A percentile compares a stretch with the other conserved stretches of the same genome.
Evolutionary conservation across 2,888 invertebrate species (phyloP).

Genomic region (Cantharis nigra): DNA sequence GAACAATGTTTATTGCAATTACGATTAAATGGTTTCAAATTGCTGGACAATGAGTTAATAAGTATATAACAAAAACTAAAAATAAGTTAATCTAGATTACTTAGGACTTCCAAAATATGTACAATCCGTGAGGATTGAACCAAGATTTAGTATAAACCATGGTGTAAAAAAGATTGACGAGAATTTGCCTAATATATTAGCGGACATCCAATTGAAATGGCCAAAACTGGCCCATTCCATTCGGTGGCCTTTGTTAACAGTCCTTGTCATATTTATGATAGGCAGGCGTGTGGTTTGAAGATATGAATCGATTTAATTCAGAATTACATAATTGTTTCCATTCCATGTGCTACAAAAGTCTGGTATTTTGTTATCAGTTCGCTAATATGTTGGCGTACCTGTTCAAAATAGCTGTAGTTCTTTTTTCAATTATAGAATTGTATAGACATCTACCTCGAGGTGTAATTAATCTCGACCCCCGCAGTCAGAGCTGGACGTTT

Average conservation of each 20-base stretch:
- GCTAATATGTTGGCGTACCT: background rate
- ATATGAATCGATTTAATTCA: background rate
- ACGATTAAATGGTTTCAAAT: background rate
- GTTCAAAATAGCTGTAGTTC: background rate
- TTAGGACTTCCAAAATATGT: background rate
- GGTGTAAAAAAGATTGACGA: no score
- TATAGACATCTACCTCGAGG: background rate
- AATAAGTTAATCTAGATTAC: background rate
- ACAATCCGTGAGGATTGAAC: background rate
- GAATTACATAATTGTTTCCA: background rate
- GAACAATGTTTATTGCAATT: background rate
- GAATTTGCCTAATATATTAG: no score
- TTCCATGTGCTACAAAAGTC: background rate
- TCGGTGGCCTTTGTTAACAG: background rate
- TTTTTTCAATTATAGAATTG: background rate
- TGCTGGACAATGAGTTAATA: background rate
- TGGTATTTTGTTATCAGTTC: background rate
- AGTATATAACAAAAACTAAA: background rate
- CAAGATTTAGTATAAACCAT: no score
- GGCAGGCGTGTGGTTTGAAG: background rate
- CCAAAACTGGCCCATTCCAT: background rate
- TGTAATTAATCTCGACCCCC: background rate
- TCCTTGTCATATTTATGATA: background rate
- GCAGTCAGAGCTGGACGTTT: background rate
- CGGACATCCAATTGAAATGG: background rate